phyloP scores from a whole-genome alignment of 2,113 vertebrate species.

The Toxotes jaculatrix region DNA sequence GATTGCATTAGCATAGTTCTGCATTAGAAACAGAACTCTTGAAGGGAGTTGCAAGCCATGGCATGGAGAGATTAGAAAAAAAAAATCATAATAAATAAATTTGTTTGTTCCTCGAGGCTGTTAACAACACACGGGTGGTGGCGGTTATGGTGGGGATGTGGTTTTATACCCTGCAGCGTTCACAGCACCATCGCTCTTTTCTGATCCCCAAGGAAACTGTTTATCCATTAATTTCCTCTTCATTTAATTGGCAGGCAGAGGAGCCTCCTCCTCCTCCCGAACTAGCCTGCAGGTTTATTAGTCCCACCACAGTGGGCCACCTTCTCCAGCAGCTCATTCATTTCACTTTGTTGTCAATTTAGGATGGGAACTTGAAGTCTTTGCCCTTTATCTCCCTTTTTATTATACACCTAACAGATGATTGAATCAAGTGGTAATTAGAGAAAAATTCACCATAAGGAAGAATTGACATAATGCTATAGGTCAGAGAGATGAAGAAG shows the following conservation, averaged over 20 bases:
- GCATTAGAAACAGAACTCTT: constrained; percentile 31
- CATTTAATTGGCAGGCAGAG: constrained; percentile 70
- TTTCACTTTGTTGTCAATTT: constrained; percentile 72
- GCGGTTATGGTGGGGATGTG: constrained; percentile 4
- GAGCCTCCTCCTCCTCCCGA: constrained; percentile 17
- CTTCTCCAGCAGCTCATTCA: constrained; percentile 51
- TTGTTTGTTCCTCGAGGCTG: constrained; percentile 43
- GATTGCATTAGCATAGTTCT: constrained; percentile 58
- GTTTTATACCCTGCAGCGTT: constrained; percentile 25
- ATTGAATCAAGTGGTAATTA: constrained; percentile 35
- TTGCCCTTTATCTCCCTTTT: constrained; percentile 63
- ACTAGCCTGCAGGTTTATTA: constrained; percentile 69
- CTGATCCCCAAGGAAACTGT: constrained; percentile 64
- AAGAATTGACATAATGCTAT: neutral
- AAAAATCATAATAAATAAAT: constrained; percentile 53
- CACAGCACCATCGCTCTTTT: constrained; percentile 48
- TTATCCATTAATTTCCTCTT: constrained; percentile 73
- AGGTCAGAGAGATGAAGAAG: neutral
- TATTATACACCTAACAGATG: constrained; percentile 39
- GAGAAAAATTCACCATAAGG: constrained; percentile 4
- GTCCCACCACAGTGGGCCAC: constrained; percentile 61
- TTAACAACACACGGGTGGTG: constrained; percentile 27
- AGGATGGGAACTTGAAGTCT: constrained; percentile 56
- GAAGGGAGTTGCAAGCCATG: constrained; percentile 19
- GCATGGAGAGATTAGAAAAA: constrained; percentile 33